A percentile compares a stretch with the other conserved stretches of the same genome.
Evolutionary conservation across 2,797 vertebrate species (phyloP).

Genomic region (Malurus splendens): DNA sequence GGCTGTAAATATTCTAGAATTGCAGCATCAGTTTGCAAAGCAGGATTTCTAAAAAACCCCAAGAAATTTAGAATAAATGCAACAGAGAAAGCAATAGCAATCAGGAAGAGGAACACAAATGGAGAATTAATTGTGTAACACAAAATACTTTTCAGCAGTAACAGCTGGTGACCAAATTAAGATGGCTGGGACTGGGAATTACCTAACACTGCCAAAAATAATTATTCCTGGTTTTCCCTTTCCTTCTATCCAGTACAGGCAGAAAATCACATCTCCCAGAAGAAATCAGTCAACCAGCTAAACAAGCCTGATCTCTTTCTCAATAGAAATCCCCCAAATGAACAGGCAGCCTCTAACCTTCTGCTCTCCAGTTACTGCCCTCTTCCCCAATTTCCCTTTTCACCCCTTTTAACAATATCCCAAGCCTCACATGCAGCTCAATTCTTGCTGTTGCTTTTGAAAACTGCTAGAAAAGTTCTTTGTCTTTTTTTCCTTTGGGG

Average conservation of each 20-base stretch:
- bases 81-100: not conserved
- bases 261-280: slow-evolving; percentile 40
- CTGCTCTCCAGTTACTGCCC: slow-evolving; percentile 34
- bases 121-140: slow-evolving; percentile 30
- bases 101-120: not conserved
- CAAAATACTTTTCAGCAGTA: slow-evolving; percentile 28
- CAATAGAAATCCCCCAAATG: slow-evolving; percentile 10
- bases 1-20: not conserved
- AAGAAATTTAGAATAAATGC: not conserved
- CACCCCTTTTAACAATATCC: slow-evolving; percentile 33
- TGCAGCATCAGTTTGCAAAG: not conserved
- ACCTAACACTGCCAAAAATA: slow-evolving; percentile 49
- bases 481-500: slow-evolving; percentile 26
- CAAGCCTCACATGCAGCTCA: not conserved
- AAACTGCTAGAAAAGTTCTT: slow-evolving; percentile 22
- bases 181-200: slow-evolving; percentile 45
- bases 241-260: not conserved
- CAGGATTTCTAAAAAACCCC: not conserved
- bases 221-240: slow-evolving; percentile 44
- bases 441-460: slow-evolving; percentile 7
- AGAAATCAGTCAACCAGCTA: slow-evolving; percentile 50
- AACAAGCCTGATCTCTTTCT: slow-evolving; percentile 28
- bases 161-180: slow-evolving; percentile 54
- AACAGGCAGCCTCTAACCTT: slow-evolving; percentile 15
- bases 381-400: slow-evolving; percentile 29